Evolutionary conservation across 2,888 invertebrate species (phyloP), one percentile per base, ranked within the genome.

Genomic region (Xestoiulus laeticollis): DNA sequence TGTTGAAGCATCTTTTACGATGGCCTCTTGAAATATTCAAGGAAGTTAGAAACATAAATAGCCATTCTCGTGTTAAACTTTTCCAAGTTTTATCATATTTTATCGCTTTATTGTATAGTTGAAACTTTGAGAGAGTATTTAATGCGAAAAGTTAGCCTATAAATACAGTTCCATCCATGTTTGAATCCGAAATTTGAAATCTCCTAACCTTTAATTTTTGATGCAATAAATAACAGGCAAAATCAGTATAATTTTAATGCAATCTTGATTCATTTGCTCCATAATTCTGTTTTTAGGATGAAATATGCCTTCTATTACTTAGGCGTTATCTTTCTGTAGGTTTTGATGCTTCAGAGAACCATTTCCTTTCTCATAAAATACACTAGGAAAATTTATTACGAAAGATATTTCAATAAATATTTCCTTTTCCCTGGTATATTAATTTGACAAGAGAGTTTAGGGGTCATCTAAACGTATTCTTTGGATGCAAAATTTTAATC

Each of bases 351-450:
- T 30, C 30, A 26, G 78, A 78, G 78, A 30, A 3, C 30, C 16
- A 32, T 78, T 78, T 78, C 78, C 78, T 30, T 78, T 78, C 78
- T 78, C 78, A 78, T 78, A 78, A 78, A 78, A 78, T 78, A 32
- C 78, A 30, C 30, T 26, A 12, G n/a, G 30, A 78, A 68, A 78
- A 78, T 78, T 78, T 78, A 78, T 78, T 78, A 78, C 26, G 30
- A 30, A 30, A 30, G 30, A 26, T 78, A 78, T 78, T 78, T 78
- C 78, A 78, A 78, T 78, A 78, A 78, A 78, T 78, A 78, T 78
- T 78, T 3, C 78, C 30, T 30, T 78, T 68, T 8, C 22, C 38
- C 59, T 22, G 22, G 59, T 16, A 30, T 78, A 14, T 78, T 78
- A 78, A 78, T 78, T 26, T 78, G 78, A 78, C 78, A 78, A 78